Conservation (phyloP, 2,888 invertebrate genomes). For the Plagodis pulveraria region DNA sequence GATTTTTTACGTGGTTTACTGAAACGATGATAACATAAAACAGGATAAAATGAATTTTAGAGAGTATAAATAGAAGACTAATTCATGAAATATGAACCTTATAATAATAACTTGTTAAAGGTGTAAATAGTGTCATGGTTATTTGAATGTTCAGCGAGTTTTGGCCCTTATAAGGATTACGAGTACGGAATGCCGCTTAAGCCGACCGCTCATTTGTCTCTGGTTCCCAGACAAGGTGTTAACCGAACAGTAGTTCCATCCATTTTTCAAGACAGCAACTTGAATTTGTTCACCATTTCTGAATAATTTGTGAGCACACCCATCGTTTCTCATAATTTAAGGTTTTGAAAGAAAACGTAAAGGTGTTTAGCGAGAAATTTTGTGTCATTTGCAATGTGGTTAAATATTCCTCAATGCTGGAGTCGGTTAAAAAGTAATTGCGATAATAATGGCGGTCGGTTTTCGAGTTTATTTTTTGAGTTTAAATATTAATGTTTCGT, state of each 20-base stretch:
- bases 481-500: slow-evolving; percentile 82
- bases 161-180: slow-evolving; percentile 67
- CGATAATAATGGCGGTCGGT: slow-evolving; percentile 67
- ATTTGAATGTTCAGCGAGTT: slow-evolving; percentile 56
- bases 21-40: slow-evolving; percentile 11
- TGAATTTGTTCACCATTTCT: slow-evolving; percentile 44
- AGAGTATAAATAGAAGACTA: slow-evolving; percentile 12
- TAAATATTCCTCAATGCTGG: slow-evolving; percentile 48
- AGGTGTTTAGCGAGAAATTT: slow-evolving; percentile 44
- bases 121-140: slow-evolving; percentile 30
- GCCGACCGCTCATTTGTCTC: slow-evolving; percentile 71
- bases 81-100: slow-evolving; percentile 13
- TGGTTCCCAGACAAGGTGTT: slow-evolving; percentile 70
- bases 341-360: slow-evolving; percentile 35
- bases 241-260: slow-evolving; percentile 57
- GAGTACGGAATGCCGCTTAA: slow-evolving; percentile 62
- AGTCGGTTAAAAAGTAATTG: slow-evolving; percentile 63
- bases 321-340: slow-evolving; percentile 54
- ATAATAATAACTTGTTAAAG: slow-evolving; percentile 7
- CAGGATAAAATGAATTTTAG: slow-evolving; percentile 20
- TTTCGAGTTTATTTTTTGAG: slow-evolving; percentile 68
- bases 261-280: slow-evolving; percentile 63
- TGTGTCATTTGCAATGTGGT: slow-evolving; percentile 51
- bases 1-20: slow-evolving; percentile 64
- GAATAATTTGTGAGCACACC: slow-evolving; percentile 30